Base-by-base conservation (phyloP, 2,888 invertebrate genomes). In the Scelioninae gen. 1 region DNA sequence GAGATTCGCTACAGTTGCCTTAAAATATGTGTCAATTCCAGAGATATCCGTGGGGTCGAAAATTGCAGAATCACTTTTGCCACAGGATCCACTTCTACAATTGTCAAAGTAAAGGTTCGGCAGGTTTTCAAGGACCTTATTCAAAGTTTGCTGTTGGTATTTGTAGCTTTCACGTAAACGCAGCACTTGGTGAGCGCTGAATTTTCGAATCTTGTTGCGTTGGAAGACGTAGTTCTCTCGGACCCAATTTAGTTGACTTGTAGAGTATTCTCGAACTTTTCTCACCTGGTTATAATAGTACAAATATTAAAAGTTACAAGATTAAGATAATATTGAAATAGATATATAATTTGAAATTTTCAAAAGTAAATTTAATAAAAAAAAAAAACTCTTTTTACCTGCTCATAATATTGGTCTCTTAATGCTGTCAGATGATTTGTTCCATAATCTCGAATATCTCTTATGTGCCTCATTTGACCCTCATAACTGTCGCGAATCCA, bases 211-310 rank as follows among this genome's bases (percentile, higher is more conserved):
- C 93, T 98, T 96, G 93, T 98, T 97, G 75, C 98, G 95, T 93
- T 98, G 98, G 94, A 97, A 97, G 91, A 98, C 96, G 93, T 98
- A 98, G 93, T 98, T 98, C 92, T 98, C 98, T 82, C 98, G 95
- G 86, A 98, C 97, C 96, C 97, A 97, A 93, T 97, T 97, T 88
- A 98, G 94, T 93, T 98, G 98, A 82, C 95, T 94, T 43, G 96
- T 96, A 16, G 98, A 98, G 92, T 98, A 98, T 90, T 98, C 98
- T 75, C 98, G 95, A 43, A 98, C 98, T 87, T 96, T 95, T 91
- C 96, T 96, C 84, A 98, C 96, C 97, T 98, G 94, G 8, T 11
- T 4, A 43, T 43, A 10, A 43, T 43, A 10, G 11, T 4, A 43
- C 11, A 4, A 10, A 11, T 7, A 11, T 43, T 43, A 43, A n/a